Percentiles rank a stretch among this genome's conserved stretches.
These are phyloP conservation scores for Avahi laniger DNA, from an alignment of 2,797 vertebrate species.

Conservation along the genomic window DNA sequence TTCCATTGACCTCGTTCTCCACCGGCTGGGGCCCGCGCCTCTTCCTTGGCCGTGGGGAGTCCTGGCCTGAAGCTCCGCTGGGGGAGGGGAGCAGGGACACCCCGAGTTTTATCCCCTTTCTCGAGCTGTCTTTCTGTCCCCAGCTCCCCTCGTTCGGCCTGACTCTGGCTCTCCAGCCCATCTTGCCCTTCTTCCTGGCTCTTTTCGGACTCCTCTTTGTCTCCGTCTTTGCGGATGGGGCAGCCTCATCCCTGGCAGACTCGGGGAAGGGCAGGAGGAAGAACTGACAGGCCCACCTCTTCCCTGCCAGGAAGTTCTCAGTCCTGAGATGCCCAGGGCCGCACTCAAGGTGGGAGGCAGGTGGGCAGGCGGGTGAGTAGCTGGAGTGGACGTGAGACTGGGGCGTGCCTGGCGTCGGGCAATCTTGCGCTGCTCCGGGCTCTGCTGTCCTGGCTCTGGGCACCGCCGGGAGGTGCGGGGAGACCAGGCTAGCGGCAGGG, in stretches of 20 bases:
- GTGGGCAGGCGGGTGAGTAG: not conserved
- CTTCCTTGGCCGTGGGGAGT: not conserved
- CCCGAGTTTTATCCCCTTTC: not conserved
- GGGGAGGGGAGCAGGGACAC: not conserved
- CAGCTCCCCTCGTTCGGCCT: not conserved
- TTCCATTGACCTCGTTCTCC: conserved; percentile 71
- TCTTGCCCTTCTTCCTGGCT: no score
- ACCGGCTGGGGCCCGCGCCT: not conserved
- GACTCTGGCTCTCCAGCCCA: not conserved
- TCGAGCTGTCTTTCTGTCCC: not conserved
- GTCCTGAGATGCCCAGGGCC: not conserved
- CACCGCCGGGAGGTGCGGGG: not conserved
- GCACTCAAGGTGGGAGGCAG: no score
- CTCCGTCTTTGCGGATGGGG: not conserved
- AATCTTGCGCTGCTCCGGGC: not conserved
- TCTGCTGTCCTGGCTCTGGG: not conserved
- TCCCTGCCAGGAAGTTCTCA: not conserved
- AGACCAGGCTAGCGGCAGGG: accelerated
- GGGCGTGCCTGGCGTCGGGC: not conserved
- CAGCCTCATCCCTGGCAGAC: not conserved
- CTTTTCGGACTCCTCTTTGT: not conserved
- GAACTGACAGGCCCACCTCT: not conserved
- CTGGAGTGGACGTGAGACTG: not conserved
- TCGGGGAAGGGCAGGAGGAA: not conserved
- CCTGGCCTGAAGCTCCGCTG: accelerated